Evolutionary conservation across 2,113 vertebrate species (phyloP).

Genomic region (Notothenia coriiceps): DNA sequence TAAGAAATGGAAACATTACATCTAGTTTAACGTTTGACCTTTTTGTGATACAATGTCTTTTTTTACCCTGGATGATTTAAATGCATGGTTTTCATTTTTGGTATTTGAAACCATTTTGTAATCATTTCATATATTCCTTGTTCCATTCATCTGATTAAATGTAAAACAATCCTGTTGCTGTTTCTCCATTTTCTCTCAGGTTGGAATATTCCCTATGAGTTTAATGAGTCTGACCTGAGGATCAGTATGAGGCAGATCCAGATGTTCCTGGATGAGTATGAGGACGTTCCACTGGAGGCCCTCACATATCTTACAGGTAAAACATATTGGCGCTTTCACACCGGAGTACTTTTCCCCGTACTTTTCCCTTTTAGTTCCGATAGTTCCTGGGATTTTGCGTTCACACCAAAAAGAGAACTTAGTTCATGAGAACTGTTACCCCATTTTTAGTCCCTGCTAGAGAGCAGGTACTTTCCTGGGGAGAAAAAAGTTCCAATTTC

Average conservation of each 20-base stretch:
- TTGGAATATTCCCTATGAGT: constrained; percentile 97
- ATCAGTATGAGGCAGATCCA: constrained; percentile 94
- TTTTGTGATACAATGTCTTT: too few relatives aligned
- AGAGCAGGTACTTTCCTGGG: too few relatives aligned
- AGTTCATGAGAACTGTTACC: too few relatives aligned
- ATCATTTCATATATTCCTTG: neutral
- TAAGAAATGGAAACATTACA: constrained; percentile 66
- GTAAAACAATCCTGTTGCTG: neutral
- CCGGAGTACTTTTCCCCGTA: neutral
- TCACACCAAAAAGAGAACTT: too few relatives aligned
- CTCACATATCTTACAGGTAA: constrained; percentile 93
- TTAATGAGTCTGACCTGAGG: constrained; percentile 93
- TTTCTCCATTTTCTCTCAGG: constrained; percentile 78
- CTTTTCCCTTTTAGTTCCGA: too few relatives aligned
- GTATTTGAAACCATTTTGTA: neutral
- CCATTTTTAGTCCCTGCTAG: too few relatives aligned
- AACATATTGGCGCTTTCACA: neutral
- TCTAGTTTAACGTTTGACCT: too few relatives aligned
- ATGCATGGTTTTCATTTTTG: neutral
- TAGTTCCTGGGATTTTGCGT: too few relatives aligned
- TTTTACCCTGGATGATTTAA: neutral
- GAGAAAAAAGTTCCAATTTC: too few relatives aligned
- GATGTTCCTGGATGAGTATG: constrained; percentile 95
- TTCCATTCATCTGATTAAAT: neutral
- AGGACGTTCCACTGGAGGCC: constrained; percentile 91